Evolutionary conservation across 2,888 invertebrate species (phyloP), one percentile per base, ranked within the genome.

Genomic region (Ariolimax columbianus): DNA sequence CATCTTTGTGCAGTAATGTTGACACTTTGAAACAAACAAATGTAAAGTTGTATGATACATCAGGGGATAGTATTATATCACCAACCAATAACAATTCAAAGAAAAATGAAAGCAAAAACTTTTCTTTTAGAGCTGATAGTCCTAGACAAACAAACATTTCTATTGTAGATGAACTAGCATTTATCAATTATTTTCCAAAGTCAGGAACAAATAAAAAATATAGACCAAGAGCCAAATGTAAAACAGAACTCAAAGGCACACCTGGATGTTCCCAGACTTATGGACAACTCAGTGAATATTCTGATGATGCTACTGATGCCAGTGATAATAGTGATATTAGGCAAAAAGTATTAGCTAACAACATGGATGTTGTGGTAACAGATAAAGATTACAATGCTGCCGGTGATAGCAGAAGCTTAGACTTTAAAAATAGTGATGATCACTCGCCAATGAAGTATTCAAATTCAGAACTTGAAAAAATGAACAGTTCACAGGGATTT

Each of bases 81-180:
- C 30, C 26, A 43, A 23, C 23, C 30, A 17, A 3, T 23, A 66
- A 30, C 23, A 4, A 11, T 0, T n/a, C 23, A 30, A 9, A 2
- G 38, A 26, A 17, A 17, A n/a, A 6, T 38, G 43, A 11, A 40
- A 40, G 2, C 26, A 78, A 43, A 43, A 63, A 59, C 3, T 6
- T 0, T 17, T 19, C 33, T 19, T n/a, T 40, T 7, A 26, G 33
- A 43, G 19, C 47, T 30, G 68, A 43, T 0, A 79, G 79, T 17
- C 68, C 68, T 11, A 66, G 47, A 43, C 79, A 79, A 63, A 79
- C 79, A 68, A 79, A 79, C 30, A 23, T 63, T 1, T 30, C 33
- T 33, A 0, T 19, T 4, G 47, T 68, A 19, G 7, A 36, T 38
- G 63, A 59, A 63, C 14, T 55, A 26, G 40, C 6, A 11, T 30